Base-by-base conservation (phyloP, 2,113 vertebrate species). In the Galemys pyrenaicus region DNA sequence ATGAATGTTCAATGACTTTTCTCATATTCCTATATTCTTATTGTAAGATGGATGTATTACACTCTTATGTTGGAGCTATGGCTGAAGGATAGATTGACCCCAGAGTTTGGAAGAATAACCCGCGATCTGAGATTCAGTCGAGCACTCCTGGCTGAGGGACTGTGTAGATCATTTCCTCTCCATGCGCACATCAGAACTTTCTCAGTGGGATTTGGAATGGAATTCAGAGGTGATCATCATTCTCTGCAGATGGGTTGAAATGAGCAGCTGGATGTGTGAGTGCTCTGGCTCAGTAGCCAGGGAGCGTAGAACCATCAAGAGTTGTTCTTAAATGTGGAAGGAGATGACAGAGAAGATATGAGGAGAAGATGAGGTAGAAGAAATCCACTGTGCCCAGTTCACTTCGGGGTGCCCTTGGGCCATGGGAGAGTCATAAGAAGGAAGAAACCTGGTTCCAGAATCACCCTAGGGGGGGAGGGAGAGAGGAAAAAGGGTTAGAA, bases 401-500 rank as follows among this genome's bases (percentile, higher is more conserved):
- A 56, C 54, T 56, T 20, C 11, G 5, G 19, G 54, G 54, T 56
- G 20, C 20, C 54, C 54, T 20, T 20, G 54, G 54, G 54, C 20
- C 54, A 56, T 20, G 54, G 19, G 20, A 56, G 20, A 56, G 54
- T 3, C 54, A 20, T 10, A 56, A 56, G 54, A 56, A 56, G 20
- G 54, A 20, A 56, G 54, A 56, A 56, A 56, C 7, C 16, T 51
- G 49, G 49, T 17, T 17, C 54, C 54, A 56, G 54, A 56, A 56
- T 56, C 20, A 22, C 54, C 54, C 54, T 1, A 9, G 28, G 60
- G 28, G 10, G 60, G 1, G 60, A 30, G 26, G 20, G 20, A 9
- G 56, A 9, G 56, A 70, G 32, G 77, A 91, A 44, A 79, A 92
- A 77, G 46, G 2, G 73, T 80, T 83, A 73, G 26, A 37, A 83